Evolutionary conservation across 1,140 invertebrate species (phyloP).

Genomic region (Lycorma delicatula): DNA sequence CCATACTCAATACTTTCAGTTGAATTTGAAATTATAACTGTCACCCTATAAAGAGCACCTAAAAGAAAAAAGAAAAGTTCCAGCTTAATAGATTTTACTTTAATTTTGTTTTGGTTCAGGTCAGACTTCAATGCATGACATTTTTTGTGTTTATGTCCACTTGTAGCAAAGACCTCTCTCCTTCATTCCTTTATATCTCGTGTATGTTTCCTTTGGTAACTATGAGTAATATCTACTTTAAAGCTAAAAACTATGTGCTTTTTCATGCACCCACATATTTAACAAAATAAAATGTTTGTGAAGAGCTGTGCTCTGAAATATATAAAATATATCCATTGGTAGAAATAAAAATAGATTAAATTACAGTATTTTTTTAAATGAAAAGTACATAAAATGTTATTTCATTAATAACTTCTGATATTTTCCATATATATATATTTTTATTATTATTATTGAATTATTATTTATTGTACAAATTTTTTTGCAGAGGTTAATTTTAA

Average conservation of each 20-base stretch:
- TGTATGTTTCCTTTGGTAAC: not conserved
- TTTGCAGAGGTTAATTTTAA: no score
- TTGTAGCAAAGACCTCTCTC: not conserved
- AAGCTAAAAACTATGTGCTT: not conserved
- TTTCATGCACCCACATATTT: no score
- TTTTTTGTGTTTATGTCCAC: not conserved
- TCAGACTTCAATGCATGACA: not conserved
- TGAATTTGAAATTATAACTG: slow-evolving; percentile 61
- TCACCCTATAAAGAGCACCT: slow-evolving; percentile 67
- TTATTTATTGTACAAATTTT: no score
- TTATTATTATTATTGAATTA: no score
- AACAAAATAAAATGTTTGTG: no score
- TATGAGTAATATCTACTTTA: not conserved
- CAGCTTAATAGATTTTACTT: not conserved
- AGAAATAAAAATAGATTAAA: no score
- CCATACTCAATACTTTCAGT: slow-evolving; percentile 60
- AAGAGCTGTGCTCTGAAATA: no score
- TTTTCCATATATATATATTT: no score
- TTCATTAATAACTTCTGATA: no score
- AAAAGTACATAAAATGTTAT: no score
- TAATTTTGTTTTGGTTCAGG: not conserved
- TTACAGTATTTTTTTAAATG: no score
- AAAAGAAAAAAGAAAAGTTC: slow-evolving; percentile 29
- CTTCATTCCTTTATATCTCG: not conserved
- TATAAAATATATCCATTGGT: no score